These are phyloP conservation scores for Hydra vulgaris DNA, from an alignment of 30 jellyfish, hydroid and myxozoan genomes.

Conservation along the genomic window DNA sequence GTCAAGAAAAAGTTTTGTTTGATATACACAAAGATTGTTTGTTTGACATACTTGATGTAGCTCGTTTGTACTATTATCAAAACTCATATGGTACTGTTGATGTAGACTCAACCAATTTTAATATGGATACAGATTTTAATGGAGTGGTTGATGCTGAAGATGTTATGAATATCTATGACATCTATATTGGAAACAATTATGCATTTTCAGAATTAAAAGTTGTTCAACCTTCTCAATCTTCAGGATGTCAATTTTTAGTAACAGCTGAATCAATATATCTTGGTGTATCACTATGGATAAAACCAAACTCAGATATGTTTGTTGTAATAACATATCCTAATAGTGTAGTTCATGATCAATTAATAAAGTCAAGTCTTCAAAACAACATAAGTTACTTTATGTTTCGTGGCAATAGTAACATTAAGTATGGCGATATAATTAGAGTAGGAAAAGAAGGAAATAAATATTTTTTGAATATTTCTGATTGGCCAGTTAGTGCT, in stretches of 20 bases:
- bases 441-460: not conserved
- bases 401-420: not conserved
- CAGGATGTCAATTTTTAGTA: slow-evolving; percentile 35
- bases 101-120: not conserved
- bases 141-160: slow-evolving; percentile 41
- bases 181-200: slow-evolving; percentile 26
- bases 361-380: not conserved
- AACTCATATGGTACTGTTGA: not conserved
- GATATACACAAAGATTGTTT: slow-evolving; percentile 70
- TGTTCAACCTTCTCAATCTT: slow-evolving; percentile 20
- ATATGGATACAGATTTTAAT: slow-evolving; percentile 46
- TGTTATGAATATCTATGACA: slow-evolving; percentile 22
- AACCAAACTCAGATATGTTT: not conserved
- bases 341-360: slow-evolving; percentile 1
- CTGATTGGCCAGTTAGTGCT: not conserved
- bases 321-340: not conserved
- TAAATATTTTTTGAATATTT: not conserved
- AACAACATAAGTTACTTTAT: not conserved
- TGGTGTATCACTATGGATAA: not conserved
- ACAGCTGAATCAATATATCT: not conserved
- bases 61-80: slow-evolving; percentile 39
- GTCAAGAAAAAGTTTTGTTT: slow-evolving; percentile 34
- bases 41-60: slow-evolving; percentile 58
- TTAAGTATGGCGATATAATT: slow-evolving; percentile 17
- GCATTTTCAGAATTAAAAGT: slow-evolving; percentile 27